Evolutionary conservation across 2,113 vertebrate species (phyloP), one percentile per base, ranked within the genome.

Genomic region (Albula glossodonta): DNA sequence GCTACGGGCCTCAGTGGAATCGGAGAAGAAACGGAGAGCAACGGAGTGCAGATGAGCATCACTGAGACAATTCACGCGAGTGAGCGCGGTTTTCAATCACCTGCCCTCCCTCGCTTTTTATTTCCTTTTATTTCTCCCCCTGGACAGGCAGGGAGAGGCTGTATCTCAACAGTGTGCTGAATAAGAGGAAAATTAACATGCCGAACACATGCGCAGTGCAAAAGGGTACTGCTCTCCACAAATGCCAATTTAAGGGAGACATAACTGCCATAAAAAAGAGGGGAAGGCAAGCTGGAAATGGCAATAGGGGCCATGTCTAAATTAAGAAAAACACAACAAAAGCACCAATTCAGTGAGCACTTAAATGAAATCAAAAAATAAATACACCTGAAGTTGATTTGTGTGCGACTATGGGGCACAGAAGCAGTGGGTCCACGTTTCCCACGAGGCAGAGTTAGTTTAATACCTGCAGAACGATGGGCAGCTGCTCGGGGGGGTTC

Each of bases 401-500:
- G 31, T 41, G 0, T 41, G 31, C 31, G 31, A 41, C 86, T 85
- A 87, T 70, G 80, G 22, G 1, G 8, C 63, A n/a, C 17, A 13
- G 13, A n/a, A 1, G 70, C 70, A 10, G 70, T 11, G 22, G 70
- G 70, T n/a, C 0, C 25, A 25, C 22, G 1, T 11, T 6, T 25
- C 22, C n/a, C 70, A 74, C 22, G 10, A 31, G 8, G 70, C 70
- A 25, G 22, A 3, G 22, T 8, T 15, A 7, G 10, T 22, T 8
- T 4, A 92, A 87, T 93, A 99, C 98, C 98, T 99, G 98, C 70
- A 99, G 91, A 0, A 99, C 98, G 0, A 99, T 99, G 22, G 98
- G 98, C 6, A 99, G 97, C 92, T 99, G 98, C 92, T 99, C 98
- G 0, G 98, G 98, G 0, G 98, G 98, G 91, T 97, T 99, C 88